Evolutionary conservation across 2,888 invertebrate genomes (phyloP), one percentile per base, ranked within the genome.

Genomic region (Psylliodes chrysocephalus): DNA sequence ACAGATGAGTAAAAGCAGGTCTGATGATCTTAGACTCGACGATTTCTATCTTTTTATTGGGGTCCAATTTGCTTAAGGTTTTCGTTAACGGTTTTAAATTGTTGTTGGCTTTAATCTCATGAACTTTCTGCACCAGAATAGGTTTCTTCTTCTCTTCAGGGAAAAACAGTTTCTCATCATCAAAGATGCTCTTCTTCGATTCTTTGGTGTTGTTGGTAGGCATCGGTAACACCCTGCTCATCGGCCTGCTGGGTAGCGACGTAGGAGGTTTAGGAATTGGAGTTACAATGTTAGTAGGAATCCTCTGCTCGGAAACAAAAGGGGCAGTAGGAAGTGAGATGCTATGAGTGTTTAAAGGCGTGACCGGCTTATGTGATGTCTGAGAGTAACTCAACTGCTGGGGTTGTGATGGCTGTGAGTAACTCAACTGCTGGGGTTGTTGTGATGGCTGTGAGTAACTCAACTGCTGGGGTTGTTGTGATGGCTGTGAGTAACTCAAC

Each of bases 221-320:
- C 86, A 92, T 89, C 7, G 92, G 92, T 53, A 92, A 77, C 1
- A 92, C 92, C 67, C 92, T 85, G 77, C 91, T 92, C 86, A 92
- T 92, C 40, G 92, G 92, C 63, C 92, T 84, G 81, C 83, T 83
- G 55, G 79, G 79, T 7, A 71, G 69, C 12, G 77, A 69, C 7
- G 83, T 78, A 1, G 75, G 69, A 6, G 76, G 82, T 76, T 86
- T 86, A 46, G 86, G 86, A 56, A 90, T 87, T 1, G 91, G 91
- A 76, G 89, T 89, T 0, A 91, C 91, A 54, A 91, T 88, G 78
- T 90, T 91, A 8, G 90, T 90, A 14, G 90, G 90, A 72, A 90
- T 88, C 73, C 87, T 86, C 75, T 87, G 88, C 65, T 88, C 87
- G 8, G 25, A 79, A 1, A 82, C 78, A 66, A 80, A 82, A 15